These are phyloP conservation scores for Himalopsyche anomala DNA, from an alignment of 2,888 invertebrate species.

Conservation along the genomic window DNA sequence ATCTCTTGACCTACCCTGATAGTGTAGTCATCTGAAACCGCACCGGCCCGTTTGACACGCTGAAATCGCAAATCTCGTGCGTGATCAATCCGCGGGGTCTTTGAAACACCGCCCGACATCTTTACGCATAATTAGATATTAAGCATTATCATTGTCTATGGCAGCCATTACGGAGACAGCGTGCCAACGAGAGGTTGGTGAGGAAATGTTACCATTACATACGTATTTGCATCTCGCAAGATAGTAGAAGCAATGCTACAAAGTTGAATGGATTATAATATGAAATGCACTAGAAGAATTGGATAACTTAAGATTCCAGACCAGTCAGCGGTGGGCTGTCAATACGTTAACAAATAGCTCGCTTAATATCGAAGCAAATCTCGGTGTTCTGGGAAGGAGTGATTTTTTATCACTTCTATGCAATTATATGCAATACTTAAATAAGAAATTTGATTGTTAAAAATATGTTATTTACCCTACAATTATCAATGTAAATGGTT, in stretches of 20 bases:
- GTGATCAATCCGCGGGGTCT: conserved; percentile 4
- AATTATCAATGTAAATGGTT: too few relatives aligned
- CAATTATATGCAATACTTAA: too few relatives aligned
- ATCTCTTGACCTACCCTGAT: conserved; percentile 14
- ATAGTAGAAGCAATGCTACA: background rate
- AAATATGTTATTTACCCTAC: too few relatives aligned
- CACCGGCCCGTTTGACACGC: conserved; percentile 11
- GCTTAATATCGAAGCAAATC: too few relatives aligned
- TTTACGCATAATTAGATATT: conserved; percentile 22
- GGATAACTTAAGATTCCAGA: too few relatives aligned
- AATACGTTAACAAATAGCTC: too few relatives aligned
- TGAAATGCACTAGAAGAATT: too few relatives aligned
- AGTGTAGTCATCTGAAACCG: background rate
- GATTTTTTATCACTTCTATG: too few relatives aligned
- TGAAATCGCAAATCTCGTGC: conserved; percentile 3
- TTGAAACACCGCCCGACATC: conserved; percentile 20
- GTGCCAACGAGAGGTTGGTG: background rate
- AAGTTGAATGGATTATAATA: too few relatives aligned
- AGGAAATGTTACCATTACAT: background rate
- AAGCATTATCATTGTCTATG: conserved; percentile 16
- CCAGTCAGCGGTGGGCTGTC: too few relatives aligned
- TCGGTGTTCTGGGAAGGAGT: too few relatives aligned
- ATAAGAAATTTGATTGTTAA: too few relatives aligned
- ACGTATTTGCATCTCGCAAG: background rate
- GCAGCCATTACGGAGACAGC: background rate